Base-by-base conservation (phyloP, 1,140 invertebrate genomes). In the Ctenoplectra terminalis region DNA sequence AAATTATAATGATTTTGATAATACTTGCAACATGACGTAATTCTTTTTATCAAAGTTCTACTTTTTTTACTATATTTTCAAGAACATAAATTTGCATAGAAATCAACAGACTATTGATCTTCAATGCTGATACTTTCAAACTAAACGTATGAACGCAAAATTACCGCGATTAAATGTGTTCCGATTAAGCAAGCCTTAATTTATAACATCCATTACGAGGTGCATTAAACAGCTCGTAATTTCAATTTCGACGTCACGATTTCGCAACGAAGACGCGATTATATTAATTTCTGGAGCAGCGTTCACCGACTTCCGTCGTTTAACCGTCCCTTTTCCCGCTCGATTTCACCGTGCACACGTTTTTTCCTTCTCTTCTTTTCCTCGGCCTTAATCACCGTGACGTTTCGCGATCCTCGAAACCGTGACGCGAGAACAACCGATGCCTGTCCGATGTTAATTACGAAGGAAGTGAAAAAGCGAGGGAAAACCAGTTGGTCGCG, bases 361-460 rank as follows among this genome's bases (percentile, higher is more conserved):
- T 40, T 20, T 2, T 52, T 23, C 20, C 20, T 52, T 52, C 7
- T 52, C 11, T 15, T 48, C 13, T 15, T 48, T 48, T 11, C 20
- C n/a, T n/a, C n/a, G n/a, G 31, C 67, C 5, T 56, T 71, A 71
- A 71, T 71, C 69, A 71, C 31, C 69, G 69, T 71, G 69, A 71
- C 69, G 50, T 56, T 20, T 56, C 50, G 69, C 54, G 37, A 56
- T 71, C 34, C 29, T 34, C 50, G n/a, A 56, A 54, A 40, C 50
- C 13, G 69, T 29, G 23, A 37, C 1, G 6, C 50, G 50, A 52
- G 50, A 5, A 52, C 50, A 52, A 20, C 50, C 20, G 1, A 52
- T 52, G 50, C 20, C 20, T 40, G 40, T 31, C 26, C 56, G 7
- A 34, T 15, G 15, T 58, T 58, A 58, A 58, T 58, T 58, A 31